Base-by-base conservation (phyloP, 1,140 invertebrate species). In the Rhyzopertha dominica region DNA sequence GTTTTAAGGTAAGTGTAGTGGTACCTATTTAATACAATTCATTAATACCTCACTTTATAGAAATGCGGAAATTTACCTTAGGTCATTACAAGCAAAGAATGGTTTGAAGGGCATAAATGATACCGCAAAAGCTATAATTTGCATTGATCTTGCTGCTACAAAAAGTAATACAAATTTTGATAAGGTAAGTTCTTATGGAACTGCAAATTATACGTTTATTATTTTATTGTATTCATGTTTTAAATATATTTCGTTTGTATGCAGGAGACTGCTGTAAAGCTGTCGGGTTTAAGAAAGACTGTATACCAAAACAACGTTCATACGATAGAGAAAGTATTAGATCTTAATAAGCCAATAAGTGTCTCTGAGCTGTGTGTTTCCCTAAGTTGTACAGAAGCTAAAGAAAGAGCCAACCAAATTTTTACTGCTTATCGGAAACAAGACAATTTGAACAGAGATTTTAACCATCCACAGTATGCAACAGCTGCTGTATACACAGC, bases 381-480 rank as follows among this genome's bases (percentile, higher is more conserved):
- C 47, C 47, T 71, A 4, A 57, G 54, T 30, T 59, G 70, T 14
- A 67, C 59, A 31, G 63, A 63, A 31, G 57, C 63, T 2, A 38
- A 61, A 13, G 60, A 64, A 16, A 61, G 65, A 32, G 67, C 69
- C 4, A 55, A 63, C 24, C 55, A 64, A 30, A 52, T 71, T 5
- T 40, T 70, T 12, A 23, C 45, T n/a, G 50, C 65, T 18, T 72
- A 69, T 20, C 47, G 53, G 44, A 26, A 58, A 8, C 26, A 42
- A 13, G 58, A 67, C 34, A 57, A 48, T 25, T 49, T 57, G 0
- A 49, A 42, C 7, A 53, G 59, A 10, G 58, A 65, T 41, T 47
- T 61, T 20, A 54, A 67, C 36, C 70, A 72, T 55, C 70, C 70
- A 5, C 70, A 72, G 43, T 72, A 72, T 49, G 59, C 61, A 14